A percentile compares a stretch with the other conserved stretches of the same genome.
phyloP scores from a whole-genome alignment of 2,888 invertebrate species.

The Drosophila mercatorum region DNA sequence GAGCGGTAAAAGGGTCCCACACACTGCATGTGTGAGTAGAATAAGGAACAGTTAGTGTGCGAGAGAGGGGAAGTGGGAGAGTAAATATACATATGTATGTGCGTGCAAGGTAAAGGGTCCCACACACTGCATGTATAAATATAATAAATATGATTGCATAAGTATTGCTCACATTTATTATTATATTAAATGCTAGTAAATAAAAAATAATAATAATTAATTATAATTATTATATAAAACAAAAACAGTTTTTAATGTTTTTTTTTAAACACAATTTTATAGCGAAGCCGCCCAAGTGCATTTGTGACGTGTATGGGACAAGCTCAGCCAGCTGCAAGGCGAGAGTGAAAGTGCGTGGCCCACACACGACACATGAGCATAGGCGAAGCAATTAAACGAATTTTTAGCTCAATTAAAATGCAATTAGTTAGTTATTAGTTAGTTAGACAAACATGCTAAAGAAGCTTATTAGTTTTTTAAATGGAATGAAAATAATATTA shows the following conservation, averaged over 20 bases:
- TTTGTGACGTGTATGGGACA: conserved; percentile 6
- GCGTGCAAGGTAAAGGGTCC: too few species aligned
- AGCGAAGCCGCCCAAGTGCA: conserved; percentile 1
- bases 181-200: too few species aligned
- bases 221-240: too few species aligned
- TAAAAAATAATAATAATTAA: too few species aligned
- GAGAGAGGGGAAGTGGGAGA: too few species aligned
- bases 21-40: background rate
- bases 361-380: background rate
- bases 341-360: conserved; percentile 9
- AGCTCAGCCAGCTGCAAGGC: background rate
- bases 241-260: too few species aligned
- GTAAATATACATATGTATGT: too few species aligned
- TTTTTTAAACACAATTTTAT: background rate
- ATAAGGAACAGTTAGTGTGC: too few species aligned
- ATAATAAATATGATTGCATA: too few species aligned
- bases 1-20: background rate
- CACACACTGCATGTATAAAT: too few species aligned
- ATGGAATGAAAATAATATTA: background rate
- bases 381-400: background rate
- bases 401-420: background rate
- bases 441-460: background rate
- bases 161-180: background rate
- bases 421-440: background rate
- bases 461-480: background rate